A percentile compares a stretch with the other conserved stretches of the same genome.
These are phyloP conservation scores for Plodia interpunctella DNA, from an alignment of 1,140 invertebrate genomes.

Conservation along the genomic window DNA sequence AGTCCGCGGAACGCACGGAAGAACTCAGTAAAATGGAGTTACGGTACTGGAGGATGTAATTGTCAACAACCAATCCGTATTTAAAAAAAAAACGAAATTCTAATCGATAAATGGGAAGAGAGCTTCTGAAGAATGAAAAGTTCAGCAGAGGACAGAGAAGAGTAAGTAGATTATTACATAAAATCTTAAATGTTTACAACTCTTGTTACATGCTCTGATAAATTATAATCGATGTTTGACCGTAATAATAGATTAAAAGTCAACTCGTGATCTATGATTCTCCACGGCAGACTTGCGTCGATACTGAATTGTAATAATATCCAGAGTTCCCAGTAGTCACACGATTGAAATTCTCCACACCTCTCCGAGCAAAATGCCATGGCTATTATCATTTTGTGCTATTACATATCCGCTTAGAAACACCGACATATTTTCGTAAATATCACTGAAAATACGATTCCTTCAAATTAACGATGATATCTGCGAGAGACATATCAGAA, in stretches of 20 bases:
- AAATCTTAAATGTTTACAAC: too few species aligned
- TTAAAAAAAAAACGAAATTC: background rate
- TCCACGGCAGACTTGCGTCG: slow-evolving; percentile 22
- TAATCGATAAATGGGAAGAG: too few species aligned
- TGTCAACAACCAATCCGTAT: slow-evolving; percentile 10
- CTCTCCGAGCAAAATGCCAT: slow-evolving; percentile 41
- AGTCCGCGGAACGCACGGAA: slow-evolving; percentile 44
- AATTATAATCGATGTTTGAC: too few species aligned
- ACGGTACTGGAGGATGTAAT: slow-evolving; percentile 20
- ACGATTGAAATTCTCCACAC: slow-evolving; percentile 37
- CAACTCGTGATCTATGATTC: slow-evolving; percentile 55
- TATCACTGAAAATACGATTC: background rate
- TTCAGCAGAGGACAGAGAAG: too few species aligned
- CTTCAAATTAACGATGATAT: too few species aligned
- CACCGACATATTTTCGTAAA: slow-evolving; percentile 40
- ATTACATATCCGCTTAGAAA: slow-evolving; percentile 46
- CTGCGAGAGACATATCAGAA: too few species aligned
- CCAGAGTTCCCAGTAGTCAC: slow-evolving; percentile 29
- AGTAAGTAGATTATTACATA: too few species aligned
- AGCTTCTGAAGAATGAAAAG: too few species aligned
- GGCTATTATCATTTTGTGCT: slow-evolving; percentile 46
- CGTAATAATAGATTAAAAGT: slow-evolving; percentile 17
- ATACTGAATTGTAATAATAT: slow-evolving; percentile 5
- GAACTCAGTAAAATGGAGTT: slow-evolving; percentile 22
- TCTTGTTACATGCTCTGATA: background rate